Conservation (phyloP, 2,113 vertebrate genomes). For the Psittacula cyanocephala region DNA sequence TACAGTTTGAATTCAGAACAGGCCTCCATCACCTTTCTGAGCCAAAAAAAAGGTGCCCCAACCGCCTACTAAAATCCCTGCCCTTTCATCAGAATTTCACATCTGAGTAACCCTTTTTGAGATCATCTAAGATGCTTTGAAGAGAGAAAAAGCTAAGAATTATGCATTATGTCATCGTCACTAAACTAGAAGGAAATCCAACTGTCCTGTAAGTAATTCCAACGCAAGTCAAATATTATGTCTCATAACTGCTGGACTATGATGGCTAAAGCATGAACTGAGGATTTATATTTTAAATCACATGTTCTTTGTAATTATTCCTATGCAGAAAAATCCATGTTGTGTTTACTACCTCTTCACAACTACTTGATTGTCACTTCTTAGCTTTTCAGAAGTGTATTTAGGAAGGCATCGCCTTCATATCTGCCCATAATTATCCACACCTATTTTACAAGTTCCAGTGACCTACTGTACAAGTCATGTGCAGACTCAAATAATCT, state of each 20-base stretch:
- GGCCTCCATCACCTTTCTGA: neutral
- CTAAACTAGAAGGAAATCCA: neutral
- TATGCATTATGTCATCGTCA: neutral
- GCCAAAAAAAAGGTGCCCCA: neutral
- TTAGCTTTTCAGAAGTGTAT: neutral
- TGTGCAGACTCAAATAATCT: neutral
- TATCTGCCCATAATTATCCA: neutral
- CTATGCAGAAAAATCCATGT: neutral
- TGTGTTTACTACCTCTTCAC: neutral
- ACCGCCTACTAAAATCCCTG: neutral
- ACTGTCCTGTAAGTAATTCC: neutral
- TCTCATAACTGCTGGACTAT: neutral
- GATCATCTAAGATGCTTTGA: neutral
- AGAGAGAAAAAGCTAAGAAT: neutral
- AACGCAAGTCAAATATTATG: neutral
- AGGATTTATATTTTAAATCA: neutral
- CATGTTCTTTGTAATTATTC: neutral
- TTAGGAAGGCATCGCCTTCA: neutral
- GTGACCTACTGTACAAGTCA: neutral
- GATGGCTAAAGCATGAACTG: neutral
- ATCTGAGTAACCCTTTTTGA: neutral
- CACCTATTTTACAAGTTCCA: neutral
- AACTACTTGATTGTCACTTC: neutral
- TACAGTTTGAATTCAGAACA: slow-evolving; percentile 19
- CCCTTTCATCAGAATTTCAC: neutral